Conservation (phyloP, 2,797 vertebrate species). For the Perdix hodgsoniae region DNA sequence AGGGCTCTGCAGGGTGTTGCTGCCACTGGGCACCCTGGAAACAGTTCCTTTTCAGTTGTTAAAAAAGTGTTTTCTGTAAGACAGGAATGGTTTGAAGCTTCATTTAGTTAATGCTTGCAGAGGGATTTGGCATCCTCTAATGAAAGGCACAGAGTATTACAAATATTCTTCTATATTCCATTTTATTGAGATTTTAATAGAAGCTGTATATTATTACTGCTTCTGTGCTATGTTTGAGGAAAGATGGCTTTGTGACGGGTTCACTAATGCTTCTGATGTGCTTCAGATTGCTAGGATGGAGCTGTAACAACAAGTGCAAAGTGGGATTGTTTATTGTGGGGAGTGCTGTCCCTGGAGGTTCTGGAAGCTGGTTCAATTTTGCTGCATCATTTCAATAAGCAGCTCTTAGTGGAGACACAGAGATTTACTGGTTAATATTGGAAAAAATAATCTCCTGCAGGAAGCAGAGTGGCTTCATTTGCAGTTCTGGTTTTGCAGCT, state of each 20-base stretch:
- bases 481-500: slow-evolving; percentile 42
- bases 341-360: neutral
- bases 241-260: neutral
- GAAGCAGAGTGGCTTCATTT: slow-evolving; percentile 59
- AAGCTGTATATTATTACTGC: slow-evolving; percentile 36
- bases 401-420: neutral
- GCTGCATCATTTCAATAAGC: neutral
- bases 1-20: neutral
- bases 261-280: neutral
- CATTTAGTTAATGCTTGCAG: slow-evolving; percentile 51
- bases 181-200: slow-evolving; percentile 47
- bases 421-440: slow-evolving; percentile 39
- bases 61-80: neutral
- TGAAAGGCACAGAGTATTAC: neutral
- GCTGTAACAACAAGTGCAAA: neutral
- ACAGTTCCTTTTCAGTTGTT: neutral
- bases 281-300: neutral
- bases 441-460: neutral
- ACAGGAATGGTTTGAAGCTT: slow-evolving; percentile 32
- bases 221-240: neutral
- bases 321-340: neutral
- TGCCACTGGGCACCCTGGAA: neutral
- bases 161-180: slow-evolving; percentile 36
- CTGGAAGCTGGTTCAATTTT: neutral
- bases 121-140: slow-evolving; percentile 49